Evolutionary conservation across 2,888 invertebrate genomes (phyloP), one percentile per base, ranked within the genome.

Genomic region (Sphaerophoria rueppellii): DNA sequence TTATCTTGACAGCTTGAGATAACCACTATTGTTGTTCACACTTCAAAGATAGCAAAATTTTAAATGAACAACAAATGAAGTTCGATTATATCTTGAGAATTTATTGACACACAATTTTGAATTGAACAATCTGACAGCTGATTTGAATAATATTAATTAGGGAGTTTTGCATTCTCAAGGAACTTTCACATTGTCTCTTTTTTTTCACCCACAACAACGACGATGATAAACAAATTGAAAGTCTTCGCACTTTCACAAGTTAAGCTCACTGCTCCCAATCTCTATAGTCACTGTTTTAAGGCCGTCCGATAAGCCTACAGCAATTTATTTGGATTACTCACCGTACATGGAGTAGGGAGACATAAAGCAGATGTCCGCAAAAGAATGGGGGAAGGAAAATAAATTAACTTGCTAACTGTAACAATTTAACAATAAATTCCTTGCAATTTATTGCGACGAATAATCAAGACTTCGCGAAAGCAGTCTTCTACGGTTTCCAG

Each of bases 341-440:
- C 50, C 16, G 34, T 4, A 24, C 24, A 24, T 1, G 24, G 24
- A 6, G 48, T 3, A 11, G 7, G 12, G 12, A 60, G n/a, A 16
- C 6, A 34, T 43, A 11, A 6, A 6, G 24, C 50, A 58, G 14
- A 72, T 7, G 46, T 40, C 37, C 34, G 52, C 37, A 60, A 46
- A 34, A 46, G 12, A 54, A 34, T 14, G 7, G n/a, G 52, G 35
- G n/a, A 0, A 54, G 40, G 37, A 14, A 63, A 79, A 82, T 77
- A 74, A 82, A 74, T 78, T 78, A 78, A 78, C 58, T 48, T 61
- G 70, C 78, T 82, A 78, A 78, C 78, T 82, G 82, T 78, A 24
- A 60, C 78, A 69, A 65, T 74, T 82, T 82, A 82, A 78, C 78
- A 74, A 82, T 82, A 78, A 82, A 82, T 82, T 78, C 82, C 58